Conservation (phyloP, 2,113 vertebrate species). For the Limanda limanda region DNA sequence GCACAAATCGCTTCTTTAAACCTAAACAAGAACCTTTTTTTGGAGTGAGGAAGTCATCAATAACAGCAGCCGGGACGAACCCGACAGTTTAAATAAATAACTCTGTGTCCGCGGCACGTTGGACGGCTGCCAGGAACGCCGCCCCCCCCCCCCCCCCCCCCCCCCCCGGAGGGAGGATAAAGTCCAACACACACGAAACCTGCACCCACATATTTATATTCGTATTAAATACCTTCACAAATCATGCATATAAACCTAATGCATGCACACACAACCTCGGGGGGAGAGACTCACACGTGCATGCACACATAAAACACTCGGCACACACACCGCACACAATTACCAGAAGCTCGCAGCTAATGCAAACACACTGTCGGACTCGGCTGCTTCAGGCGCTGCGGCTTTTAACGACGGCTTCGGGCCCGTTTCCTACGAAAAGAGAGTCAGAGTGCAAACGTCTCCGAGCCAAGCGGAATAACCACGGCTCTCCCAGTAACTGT, state of each 20-base stretch:
- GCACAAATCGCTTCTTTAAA: too few species aligned
- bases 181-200: neutral
- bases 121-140: conserved; percentile 7
- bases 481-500: conserved; percentile 1
- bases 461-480: neutral
- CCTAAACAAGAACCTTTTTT: too few species aligned
- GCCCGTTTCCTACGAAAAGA: neutral
- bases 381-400: neutral
- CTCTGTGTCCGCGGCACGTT: conserved; percentile 30
- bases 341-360: conserved; percentile 14
- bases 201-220: neutral
- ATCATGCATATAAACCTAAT: neutral
- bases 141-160: too few species aligned
- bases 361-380: neutral
- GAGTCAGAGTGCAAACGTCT: neutral
- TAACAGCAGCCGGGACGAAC: conserved; percentile 3
- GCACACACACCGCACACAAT: neutral
- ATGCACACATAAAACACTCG: neutral
- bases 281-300: neutral
- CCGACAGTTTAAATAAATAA: conserved; percentile 19
- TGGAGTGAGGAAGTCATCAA: conserved; percentile 23
- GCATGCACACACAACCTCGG: neutral
- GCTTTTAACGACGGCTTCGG: neutral
- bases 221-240: neutral
- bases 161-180: too few species aligned